These are phyloP conservation scores for Athalia cordata DNA, from an alignment of 2,888 invertebrate genomes.

Conservation along the genomic window DNA sequence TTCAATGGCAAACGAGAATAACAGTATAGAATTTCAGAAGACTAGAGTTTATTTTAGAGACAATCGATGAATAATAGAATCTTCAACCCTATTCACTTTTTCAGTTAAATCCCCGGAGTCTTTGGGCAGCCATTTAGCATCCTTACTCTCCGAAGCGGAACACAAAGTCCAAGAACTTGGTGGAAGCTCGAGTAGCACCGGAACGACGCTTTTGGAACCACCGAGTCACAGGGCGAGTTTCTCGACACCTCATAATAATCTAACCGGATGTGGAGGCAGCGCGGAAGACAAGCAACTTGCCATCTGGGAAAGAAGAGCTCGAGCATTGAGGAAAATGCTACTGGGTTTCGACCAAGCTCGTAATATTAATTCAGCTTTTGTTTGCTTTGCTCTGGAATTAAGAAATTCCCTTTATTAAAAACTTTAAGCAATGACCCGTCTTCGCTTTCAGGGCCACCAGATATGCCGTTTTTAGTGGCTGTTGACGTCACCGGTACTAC, in stretches of 20 bases:
- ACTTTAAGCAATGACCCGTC: neutral
- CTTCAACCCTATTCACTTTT: constrained; percentile 53
- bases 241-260: constrained; percentile 70
- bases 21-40: too few relatives aligned
- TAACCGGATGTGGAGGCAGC: constrained; percentile 82
- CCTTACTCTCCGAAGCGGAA: constrained; percentile 88
- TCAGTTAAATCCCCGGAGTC: constrained; percentile 85
- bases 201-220: constrained; percentile 63
- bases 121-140: constrained; percentile 84
- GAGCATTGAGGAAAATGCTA: constrained; percentile 87
- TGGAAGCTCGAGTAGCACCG: constrained; percentile 69
- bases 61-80: neutral
- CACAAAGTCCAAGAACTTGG: constrained; percentile 87
- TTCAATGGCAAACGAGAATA: too few relatives aligned
- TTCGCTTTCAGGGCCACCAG: constrained; percentile 80
- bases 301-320: constrained; percentile 90
- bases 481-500: constrained; percentile 83
- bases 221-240: constrained; percentile 68
- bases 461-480: constrained; percentile 86
- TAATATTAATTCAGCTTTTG: constrained; percentile 69
- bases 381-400: neutral
- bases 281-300: constrained; percentile 89
- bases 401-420: neutral
- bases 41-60: too few relatives aligned
- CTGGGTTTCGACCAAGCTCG: constrained; percentile 91